Conservation (phyloP, 2,888 invertebrate species). For the Ceriagrion tenellum region DNA sequence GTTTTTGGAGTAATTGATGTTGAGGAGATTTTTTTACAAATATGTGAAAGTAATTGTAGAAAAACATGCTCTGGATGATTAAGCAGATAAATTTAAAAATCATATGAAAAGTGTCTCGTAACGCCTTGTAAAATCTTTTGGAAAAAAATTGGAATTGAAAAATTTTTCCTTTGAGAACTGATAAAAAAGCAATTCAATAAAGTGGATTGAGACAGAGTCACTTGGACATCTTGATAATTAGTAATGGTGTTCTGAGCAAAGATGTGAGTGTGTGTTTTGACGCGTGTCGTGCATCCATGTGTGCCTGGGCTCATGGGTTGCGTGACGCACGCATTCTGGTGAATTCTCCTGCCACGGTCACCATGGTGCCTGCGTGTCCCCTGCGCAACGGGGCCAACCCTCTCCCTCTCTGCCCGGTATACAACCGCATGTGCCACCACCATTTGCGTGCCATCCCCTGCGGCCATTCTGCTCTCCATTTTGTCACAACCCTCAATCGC, state of each 20-base stretch:
- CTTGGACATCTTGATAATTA: background rate
- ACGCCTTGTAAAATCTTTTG: background rate
- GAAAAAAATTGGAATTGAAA: background rate
- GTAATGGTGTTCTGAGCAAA: background rate
- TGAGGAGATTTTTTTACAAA: too few species aligned
- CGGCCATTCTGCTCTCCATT: constrained; percentile 38
- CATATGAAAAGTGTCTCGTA: too few species aligned
- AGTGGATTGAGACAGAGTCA: background rate
- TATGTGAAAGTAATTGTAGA: too few species aligned
- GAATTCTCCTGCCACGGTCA: constrained; percentile 3
- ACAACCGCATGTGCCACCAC: constrained; percentile 24
- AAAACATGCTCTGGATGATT: too few species aligned
- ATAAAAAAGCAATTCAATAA: background rate
- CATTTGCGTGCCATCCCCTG: background rate
- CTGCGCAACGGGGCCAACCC: background rate
- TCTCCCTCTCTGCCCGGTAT: constrained; percentile 24
- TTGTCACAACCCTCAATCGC: constrained; percentile 25
- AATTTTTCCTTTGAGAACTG: background rate
- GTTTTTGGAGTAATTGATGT: background rate
- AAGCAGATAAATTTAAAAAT: too few species aligned
- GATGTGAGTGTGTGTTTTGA: background rate
- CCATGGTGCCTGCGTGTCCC: constrained; percentile 33
- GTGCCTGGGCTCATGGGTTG: constrained; percentile 48
- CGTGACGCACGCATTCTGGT: constrained; percentile 46
- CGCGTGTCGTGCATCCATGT: background rate